phyloP scores from a whole-genome alignment of 2,797 vertebrate genomes.

The Luscinia luscinia region DNA sequence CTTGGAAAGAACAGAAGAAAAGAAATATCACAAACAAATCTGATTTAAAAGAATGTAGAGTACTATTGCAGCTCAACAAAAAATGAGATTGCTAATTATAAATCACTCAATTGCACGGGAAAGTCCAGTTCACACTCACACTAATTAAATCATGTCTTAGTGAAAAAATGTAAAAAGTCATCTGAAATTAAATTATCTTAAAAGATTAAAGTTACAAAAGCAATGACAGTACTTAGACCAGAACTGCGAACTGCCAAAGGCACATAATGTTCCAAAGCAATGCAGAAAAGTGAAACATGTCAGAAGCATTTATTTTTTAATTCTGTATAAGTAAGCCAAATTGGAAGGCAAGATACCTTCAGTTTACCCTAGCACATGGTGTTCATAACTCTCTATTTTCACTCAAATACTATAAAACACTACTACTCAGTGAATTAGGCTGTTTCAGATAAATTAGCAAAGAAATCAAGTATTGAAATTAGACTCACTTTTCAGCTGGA shows the following conservation, averaged over 20 bases:
- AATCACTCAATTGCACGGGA: not conserved
- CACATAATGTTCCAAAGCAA: slow-evolving; percentile 46
- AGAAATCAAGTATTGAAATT: slow-evolving; percentile 16
- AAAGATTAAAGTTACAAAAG: slow-evolving; percentile 26
- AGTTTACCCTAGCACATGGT: not conserved
- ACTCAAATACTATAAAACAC: not conserved
- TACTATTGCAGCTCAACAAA: not conserved
- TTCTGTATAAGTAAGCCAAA: slow-evolving; percentile 9
- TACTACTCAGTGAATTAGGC: not conserved
- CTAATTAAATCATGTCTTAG: slow-evolving; percentile 34
- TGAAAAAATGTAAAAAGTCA: slow-evolving; percentile 31
- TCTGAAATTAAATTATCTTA: slow-evolving; percentile 48
- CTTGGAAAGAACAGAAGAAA: slow-evolving; percentile 28
- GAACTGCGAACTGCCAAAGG: slow-evolving; percentile 56
- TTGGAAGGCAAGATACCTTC: not conserved
- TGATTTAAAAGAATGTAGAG: slow-evolving; percentile 14
- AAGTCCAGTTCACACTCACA: slow-evolving; percentile 3
- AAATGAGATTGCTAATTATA: slow-evolving; percentile 8
- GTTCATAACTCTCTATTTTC: not conserved
- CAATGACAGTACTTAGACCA: slow-evolving; percentile 12
- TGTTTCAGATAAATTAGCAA: not conserved
- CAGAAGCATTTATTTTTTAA: slow-evolving; percentile 46
- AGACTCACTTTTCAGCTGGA: not conserved
- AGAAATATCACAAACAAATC: not conserved
- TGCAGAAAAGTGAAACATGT: slow-evolving; percentile 28